Percentiles rank a stretch among this genome's conserved stretches.
phyloP scores from a whole-genome alignment of 2,113 vertebrate genomes.

The Neolamprologus falcicula region DNA sequence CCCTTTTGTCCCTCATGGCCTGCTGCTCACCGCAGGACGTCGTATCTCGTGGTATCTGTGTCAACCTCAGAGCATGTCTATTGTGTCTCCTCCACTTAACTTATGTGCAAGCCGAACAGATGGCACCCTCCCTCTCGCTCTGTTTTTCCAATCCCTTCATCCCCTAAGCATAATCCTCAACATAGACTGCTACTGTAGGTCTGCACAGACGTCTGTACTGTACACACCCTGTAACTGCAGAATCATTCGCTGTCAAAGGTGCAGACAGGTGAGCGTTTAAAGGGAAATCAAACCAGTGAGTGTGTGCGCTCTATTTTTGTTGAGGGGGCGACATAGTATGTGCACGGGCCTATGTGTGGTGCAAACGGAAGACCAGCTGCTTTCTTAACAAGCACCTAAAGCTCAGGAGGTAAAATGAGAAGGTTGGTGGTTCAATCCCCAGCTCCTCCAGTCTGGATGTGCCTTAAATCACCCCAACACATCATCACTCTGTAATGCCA shows the following conservation, averaged over 20 bases:
- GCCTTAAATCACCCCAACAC: not conserved
- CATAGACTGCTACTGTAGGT: not conserved
- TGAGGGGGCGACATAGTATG: too few relatives aligned
- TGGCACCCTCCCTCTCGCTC: slow-evolving; percentile 27
- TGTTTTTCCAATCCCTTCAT: slow-evolving; percentile 10
- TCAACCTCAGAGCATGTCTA: not conserved
- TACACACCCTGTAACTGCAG: not conserved
- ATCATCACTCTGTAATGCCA: not conserved
- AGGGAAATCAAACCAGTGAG: not conserved
- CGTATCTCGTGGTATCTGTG: slow-evolving; percentile 19
- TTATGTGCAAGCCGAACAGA: slow-evolving; percentile 35
- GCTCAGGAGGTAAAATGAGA: not conserved
- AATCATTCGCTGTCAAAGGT: not conserved
- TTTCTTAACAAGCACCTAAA: not conserved
- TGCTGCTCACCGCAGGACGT: slow-evolving; percentile 19
- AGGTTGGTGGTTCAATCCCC: not conserved
- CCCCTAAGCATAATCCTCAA: slow-evolving; percentile 18
- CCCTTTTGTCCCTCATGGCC: slow-evolving; percentile 31
- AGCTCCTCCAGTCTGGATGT: fast-evolving
- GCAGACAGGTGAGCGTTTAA: not conserved
- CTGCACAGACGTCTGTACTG: not conserved
- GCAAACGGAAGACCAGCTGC: fast-evolving
- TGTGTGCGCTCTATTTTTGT: not conserved
- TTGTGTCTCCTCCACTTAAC: slow-evolving; percentile 32
- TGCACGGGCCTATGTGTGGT: not conserved